phyloP scores from a whole-genome alignment of 1,140 invertebrate genomes.

The Laupala kohalensis region DNA sequence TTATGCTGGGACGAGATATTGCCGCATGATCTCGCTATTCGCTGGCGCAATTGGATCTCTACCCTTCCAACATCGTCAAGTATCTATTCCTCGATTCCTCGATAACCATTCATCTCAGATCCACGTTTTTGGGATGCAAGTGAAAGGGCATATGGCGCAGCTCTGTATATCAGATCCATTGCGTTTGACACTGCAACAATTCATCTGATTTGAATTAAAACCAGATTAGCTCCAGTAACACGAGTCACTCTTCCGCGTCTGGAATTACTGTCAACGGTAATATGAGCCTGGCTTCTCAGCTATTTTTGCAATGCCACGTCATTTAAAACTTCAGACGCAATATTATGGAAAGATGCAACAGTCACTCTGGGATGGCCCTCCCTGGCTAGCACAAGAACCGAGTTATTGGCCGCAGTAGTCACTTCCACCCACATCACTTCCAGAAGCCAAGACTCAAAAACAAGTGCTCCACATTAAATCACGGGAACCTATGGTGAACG shows the following conservation, averaged over 20 bases:
- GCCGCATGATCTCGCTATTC: not conserved
- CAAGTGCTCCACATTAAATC: not conserved
- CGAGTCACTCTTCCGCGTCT: not conserved
- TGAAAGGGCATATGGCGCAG: not conserved
- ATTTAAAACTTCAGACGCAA: not conserved
- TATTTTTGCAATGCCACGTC: not conserved
- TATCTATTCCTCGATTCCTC: not conserved
- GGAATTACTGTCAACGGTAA: not conserved
- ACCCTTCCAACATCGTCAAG: not conserved
- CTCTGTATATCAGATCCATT: not conserved
- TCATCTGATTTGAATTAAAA: not conserved
- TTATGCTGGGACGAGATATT: not conserved
- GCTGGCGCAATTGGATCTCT: not conserved
- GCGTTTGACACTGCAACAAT: not conserved
- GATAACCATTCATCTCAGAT: too few species aligned
- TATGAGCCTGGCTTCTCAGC: not conserved
- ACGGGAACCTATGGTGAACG: not conserved
- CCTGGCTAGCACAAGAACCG: not conserved
- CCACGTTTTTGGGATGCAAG: not conserved
- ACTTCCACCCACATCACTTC: not conserved
- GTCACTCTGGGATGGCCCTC: not conserved
- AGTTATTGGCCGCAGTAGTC: not conserved
- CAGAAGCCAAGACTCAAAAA: not conserved
- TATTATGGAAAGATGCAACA: not conserved
- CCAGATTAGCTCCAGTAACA: not conserved